Evolutionary conservation across 30 jellyfish, hydroid and myxozoan genomes (phyloP), one percentile per base, ranked within the genome.

Genomic region (Turritopsis rubra): DNA sequence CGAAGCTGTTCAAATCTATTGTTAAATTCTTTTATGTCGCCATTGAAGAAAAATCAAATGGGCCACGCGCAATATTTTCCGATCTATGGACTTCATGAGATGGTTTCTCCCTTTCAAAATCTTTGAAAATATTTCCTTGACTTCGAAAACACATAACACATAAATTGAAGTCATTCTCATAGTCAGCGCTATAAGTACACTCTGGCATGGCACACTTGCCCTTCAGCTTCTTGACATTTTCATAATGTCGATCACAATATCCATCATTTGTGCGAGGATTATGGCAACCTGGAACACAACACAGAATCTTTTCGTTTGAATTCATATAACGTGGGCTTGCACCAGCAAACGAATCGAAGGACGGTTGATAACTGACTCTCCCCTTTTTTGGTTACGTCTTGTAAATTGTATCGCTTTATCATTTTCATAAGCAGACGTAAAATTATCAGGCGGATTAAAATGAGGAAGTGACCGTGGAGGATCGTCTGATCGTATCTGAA

Each of bases 91-190:
- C 19, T 23, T 9, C 31, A 19, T 16, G 77, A 27, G 31, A 16
- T 68, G 28, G 0, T 68, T 27, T 68, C 30, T 68, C 77, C 19
- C 28, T 23, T 68, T 68, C 77, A 23, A 68, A 0, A n/a, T 68
- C 77, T 68, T 68, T 68, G 0, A 68, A 23, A 68, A 68, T 23
- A 68, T 68, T 23, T 68, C 30, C 30, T 23, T 68, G 28, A 27
- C 77, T 68, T 68, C 30, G 77, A 27, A 68, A 68, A 68, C 77
- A 68, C 16, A 7, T 7, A 23, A 68, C 30, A 27, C 77, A 68
- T 68, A 68, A 68, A 27, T 68, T 68, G 30, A n/a, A 27, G 22
- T 68, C 77, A 68, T 68, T 68, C 17, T n/a, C 31, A 68, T 68
- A 16, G 9, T 41, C 60, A 68, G 77, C 77, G 19, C 17, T 19